Percentiles rank a stretch among this genome's conserved stretches.
These are phyloP conservation scores for Drosophila pseudotalamancana DNA, from an alignment of 2,888 invertebrate genomes.

Conservation along the genomic window DNA sequence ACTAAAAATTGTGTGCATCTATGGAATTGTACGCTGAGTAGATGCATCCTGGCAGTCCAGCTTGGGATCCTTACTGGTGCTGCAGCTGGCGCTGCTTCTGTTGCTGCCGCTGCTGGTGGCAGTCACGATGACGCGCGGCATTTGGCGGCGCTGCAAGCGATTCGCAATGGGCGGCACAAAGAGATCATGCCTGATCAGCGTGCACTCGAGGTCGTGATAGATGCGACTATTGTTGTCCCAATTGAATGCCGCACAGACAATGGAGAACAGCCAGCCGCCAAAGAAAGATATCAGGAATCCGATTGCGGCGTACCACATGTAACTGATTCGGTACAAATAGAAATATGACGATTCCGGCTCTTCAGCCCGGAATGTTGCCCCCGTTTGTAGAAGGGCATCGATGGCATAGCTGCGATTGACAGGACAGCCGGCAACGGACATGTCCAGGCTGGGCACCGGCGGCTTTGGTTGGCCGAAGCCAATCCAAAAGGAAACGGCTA, in stretches of 20 bases:
- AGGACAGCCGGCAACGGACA: constrained; percentile 87
- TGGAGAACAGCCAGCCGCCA: constrained; percentile 86
- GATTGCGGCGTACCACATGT: constrained; percentile 89
- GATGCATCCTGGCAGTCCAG: not conserved
- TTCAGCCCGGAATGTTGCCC: not conserved
- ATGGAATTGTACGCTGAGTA: not conserved
- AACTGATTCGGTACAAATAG: constrained; percentile 86
- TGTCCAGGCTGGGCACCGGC: constrained; percentile 85
- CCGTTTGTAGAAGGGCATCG: constrained; percentile 42
- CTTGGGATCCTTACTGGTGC: constrained; percentile 12
- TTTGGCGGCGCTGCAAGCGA: constrained; percentile 82
- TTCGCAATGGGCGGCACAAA: constrained; percentile 86
- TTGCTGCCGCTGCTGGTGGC: constrained; percentile 55
- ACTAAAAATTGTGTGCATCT: not conserved
- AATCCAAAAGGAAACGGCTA: constrained; percentile 91
- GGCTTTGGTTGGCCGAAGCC: constrained; percentile 93
- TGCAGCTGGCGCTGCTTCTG: constrained; percentile 8
- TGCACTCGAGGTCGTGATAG: constrained; percentile 77
- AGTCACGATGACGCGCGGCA: constrained; percentile 79
- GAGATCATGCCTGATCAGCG: constrained; percentile 86
- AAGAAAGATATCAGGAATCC: constrained; percentile 85
- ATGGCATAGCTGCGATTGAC: constrained; percentile 37
- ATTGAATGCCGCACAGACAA: constrained; percentile 81
- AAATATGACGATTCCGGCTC: constrained; percentile 64
- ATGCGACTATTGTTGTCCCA: constrained; percentile 78